These are phyloP conservation scores for Trachelus iudaicus DNA, from an alignment of 2,888 invertebrate genomes.

Conservation along the genomic window DNA sequence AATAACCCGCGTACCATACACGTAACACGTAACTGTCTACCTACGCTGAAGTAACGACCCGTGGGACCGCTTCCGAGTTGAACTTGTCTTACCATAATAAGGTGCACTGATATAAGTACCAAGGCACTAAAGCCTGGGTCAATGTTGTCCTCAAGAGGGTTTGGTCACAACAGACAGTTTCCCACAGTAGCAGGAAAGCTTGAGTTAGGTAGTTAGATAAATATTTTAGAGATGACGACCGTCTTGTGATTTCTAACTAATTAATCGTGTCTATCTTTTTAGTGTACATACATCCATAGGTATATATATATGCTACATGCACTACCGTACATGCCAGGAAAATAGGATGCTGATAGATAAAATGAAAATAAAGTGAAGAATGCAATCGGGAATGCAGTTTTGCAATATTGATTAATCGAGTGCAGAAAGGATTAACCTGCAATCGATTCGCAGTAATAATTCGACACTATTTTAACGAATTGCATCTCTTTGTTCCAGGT, in stretches of 20 bases:
- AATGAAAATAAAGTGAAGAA: not conserved
- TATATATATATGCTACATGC: not conserved
- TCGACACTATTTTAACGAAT: not conserved
- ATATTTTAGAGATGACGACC: not conserved
- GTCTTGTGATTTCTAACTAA: not conserved
- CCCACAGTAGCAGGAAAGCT: not conserved
- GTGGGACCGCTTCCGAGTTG: conserved; percentile 34
- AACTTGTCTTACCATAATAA: conserved; percentile 35
- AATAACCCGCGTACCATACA: conserved; percentile 20
- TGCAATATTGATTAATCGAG: not conserved
- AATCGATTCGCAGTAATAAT: not conserved
- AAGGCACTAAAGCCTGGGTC: conserved; percentile 37
- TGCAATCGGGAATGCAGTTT: not conserved
- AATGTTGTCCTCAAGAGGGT: conserved; percentile 25
- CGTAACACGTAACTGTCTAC: conserved; percentile 35
- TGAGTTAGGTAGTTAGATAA: not conserved
- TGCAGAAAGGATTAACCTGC: not conserved
- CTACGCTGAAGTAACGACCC: conserved; percentile 37
- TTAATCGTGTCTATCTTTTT: not conserved
- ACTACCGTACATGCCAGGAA: not conserved
- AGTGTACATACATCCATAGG: not conserved
- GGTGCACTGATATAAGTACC: conserved; percentile 23
- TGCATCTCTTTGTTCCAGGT: conserved; percentile 68
- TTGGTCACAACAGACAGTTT: not conserved
- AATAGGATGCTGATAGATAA: not conserved